Conservation (phyloP, 2,113 vertebrate genomes). For the Dasyurus viverrinus region DNA sequence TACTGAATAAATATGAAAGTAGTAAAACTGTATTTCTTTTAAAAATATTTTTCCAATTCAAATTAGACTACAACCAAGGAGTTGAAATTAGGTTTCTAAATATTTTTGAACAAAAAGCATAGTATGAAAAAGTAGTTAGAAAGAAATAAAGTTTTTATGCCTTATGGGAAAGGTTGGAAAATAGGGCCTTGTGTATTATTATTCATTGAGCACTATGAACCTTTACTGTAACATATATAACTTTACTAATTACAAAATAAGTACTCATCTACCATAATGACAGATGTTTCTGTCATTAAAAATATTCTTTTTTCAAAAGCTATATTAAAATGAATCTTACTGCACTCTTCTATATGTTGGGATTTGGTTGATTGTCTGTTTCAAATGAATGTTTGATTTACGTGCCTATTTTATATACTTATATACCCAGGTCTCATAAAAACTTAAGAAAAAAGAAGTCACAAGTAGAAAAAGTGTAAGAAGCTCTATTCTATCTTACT, state of each 20-base stretch:
- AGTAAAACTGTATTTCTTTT: not conserved
- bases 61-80: not conserved
- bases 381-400: no score
- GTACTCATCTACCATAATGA: not conserved
- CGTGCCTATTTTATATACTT: no score
- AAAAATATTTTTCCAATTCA: not conserved
- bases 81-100: not conserved
- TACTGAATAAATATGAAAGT: not conserved
- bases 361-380: not conserved
- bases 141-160: not conserved
- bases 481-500: not conserved
- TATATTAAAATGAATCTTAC: not conserved
- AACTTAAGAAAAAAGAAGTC: no score
- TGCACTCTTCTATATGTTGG: not conserved
- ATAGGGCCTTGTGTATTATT: not conserved
- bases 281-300: not conserved
- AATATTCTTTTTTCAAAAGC: no score
- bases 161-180: not conserved
- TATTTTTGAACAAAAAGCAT: not conserved
- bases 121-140: not conserved
- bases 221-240: not conserved
- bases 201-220: not conserved
- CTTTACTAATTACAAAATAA: not conserved
- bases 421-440: no score
- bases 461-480: no score